Percentiles rank a stretch among this genome's conserved stretches.
phyloP scores from a whole-genome alignment of 2,797 vertebrate genomes.

The Anisognathus igniventris region DNA sequence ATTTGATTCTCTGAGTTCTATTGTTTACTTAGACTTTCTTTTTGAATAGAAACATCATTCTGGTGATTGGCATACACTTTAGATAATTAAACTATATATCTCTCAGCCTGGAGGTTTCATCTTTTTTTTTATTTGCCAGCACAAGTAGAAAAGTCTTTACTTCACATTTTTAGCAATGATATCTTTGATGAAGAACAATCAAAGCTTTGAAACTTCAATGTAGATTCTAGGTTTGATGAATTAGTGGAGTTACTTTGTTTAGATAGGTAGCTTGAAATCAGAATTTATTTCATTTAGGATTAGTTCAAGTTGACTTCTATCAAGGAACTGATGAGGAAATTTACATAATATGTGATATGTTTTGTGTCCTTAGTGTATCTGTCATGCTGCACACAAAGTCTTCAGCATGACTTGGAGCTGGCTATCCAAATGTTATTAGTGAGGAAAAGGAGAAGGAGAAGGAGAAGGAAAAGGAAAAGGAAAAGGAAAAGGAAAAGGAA shows the following conservation, averaged over 20 bases:
- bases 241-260: neutral
- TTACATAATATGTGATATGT: neutral
- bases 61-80: neutral
- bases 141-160: neutral
- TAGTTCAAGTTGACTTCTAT: neutral
- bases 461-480: neutral
- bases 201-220: neutral
- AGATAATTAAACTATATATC: neutral
- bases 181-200: neutral
- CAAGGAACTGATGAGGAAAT: neutral
- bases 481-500: too few species aligned
- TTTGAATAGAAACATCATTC: neutral
- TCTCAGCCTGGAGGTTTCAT: neutral
- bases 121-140: neutral
- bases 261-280: neutral
- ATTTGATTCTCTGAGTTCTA: neutral
- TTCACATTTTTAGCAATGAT: neutral
- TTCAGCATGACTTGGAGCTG: neutral
- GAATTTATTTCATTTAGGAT: neutral
- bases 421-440: neutral
- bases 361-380: neutral
- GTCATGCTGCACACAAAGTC: neutral
- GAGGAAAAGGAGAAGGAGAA: neutral
- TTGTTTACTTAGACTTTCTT: neutral
- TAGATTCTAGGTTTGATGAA: neutral